A percentile compares a stretch with the other conserved stretches of the same genome.
Evolutionary conservation across 2,113 vertebrate genomes (phyloP).

Genomic region (Phrynocephalus versicolor): DNA sequence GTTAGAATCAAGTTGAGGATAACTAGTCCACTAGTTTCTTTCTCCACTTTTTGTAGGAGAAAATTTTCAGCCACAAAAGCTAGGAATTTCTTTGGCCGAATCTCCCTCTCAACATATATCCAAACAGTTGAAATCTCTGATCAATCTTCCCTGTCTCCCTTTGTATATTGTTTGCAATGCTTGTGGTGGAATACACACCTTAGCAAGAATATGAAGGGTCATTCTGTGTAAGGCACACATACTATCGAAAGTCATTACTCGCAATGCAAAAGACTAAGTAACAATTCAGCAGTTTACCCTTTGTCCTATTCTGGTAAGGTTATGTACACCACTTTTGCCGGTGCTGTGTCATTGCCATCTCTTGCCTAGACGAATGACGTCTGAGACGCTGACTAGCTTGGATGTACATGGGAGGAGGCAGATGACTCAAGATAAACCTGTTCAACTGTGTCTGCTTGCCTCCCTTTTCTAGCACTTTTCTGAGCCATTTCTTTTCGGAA

Average conservation of each 20-base stretch:
- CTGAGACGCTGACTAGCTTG: neutral
- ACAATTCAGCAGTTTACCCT: neutral
- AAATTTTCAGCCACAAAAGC: too few species aligned
- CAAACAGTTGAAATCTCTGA: too few species aligned
- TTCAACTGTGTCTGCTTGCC: neutral
- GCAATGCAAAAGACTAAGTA: neutral
- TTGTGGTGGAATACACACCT: too few species aligned
- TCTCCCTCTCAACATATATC: too few species aligned
- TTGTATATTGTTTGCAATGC: neutral
- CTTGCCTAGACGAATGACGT: neutral
- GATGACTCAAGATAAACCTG: constrained; percentile 6
- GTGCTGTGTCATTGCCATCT: neutral
- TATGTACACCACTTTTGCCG: neutral
- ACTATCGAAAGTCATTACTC: neutral
- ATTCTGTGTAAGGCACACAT: neutral
- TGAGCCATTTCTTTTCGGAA: neutral
- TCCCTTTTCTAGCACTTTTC: neutral
- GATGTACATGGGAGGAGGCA: neutral
- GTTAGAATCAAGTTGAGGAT: too few species aligned
- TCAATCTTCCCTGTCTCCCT: too few species aligned
- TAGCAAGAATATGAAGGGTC: too few species aligned
- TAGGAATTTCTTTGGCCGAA: too few species aligned
- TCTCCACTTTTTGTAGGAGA: too few species aligned
- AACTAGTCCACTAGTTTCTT: too few species aligned
- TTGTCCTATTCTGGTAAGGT: neutral